phyloP scores from a whole-genome alignment of 2,797 vertebrate species.

The Philypnodon macrostomus region DNA sequence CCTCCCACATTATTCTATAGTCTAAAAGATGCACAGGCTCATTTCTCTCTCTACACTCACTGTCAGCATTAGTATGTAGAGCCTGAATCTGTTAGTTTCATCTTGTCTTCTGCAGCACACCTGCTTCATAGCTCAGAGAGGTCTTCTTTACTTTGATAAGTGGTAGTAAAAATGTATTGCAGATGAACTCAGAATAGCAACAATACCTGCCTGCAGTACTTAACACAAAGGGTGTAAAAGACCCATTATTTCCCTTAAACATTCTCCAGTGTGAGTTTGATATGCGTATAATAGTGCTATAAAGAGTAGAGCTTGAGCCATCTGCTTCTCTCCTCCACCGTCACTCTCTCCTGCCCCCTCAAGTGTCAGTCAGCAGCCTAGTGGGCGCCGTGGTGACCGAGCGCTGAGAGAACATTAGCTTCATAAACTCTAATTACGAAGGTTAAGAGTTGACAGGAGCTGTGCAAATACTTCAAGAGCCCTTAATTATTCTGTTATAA shows the following conservation, averaged over 20 bases:
- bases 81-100: no score
- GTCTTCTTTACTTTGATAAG: no score
- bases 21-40: no score
- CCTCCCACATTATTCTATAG: no score
- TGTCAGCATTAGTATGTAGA: no score
- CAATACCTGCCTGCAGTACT: slow-evolving; percentile 12
- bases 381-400: slow-evolving; percentile 48
- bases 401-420: slow-evolving; percentile 60
- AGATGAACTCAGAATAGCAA: neutral
- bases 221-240: slow-evolving; percentile 17
- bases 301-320: slow-evolving; percentile 68
- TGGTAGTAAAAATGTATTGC: no score
- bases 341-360: slow-evolving; percentile 70
- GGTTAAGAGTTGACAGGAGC: slow-evolving; percentile 60
- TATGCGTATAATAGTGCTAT: no score
- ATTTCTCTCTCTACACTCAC: no score
- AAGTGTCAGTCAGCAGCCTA: slow-evolving; percentile 70
- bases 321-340: slow-evolving; percentile 72
- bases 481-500: slow-evolving; percentile 50
- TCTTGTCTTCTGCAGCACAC: no score
- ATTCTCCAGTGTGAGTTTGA: slow-evolving; percentile 54
- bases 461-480: slow-evolving; percentile 55
- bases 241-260: slow-evolving; percentile 32
- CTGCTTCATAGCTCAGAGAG: no score
- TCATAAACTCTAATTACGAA: slow-evolving; percentile 60